phyloP scores from a whole-genome alignment of 2,888 invertebrate species.

The Melieria omissa region DNA sequence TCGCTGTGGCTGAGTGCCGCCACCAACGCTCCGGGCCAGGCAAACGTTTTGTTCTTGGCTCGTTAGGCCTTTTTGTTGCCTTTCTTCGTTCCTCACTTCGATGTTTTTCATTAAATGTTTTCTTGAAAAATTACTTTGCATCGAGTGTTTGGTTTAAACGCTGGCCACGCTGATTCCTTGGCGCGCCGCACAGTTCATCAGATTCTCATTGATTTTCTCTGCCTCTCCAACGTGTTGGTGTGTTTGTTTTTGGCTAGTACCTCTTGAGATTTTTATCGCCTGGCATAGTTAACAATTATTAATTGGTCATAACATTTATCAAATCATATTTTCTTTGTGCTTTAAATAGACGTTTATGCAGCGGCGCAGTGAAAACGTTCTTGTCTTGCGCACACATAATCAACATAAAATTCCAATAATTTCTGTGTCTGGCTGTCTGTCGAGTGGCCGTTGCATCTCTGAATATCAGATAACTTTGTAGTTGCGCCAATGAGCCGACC shows the following conservation, averaged over 20 bases:
- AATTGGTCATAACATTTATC: slow-evolving; percentile 52
- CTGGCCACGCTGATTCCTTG: slow-evolving; percentile 7
- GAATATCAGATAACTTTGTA: slow-evolving; percentile 35
- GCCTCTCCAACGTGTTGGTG: not conserved
- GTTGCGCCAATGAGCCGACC: slow-evolving; percentile 21
- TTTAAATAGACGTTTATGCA: slow-evolving; percentile 1
- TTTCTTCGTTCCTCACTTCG: slow-evolving; percentile 15
- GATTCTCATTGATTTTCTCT: slow-evolving; percentile 7
- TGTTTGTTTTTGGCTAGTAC: slow-evolving; percentile 12
- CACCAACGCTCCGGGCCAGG: slow-evolving; percentile 4
- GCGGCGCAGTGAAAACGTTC: not conserved
- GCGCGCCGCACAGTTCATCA: not conserved
- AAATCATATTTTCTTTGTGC: slow-evolving; percentile 42
- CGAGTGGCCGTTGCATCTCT: not conserved
- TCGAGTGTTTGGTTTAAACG: slow-evolving; percentile 12
- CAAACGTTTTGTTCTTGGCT: not conserved
- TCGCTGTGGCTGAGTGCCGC: not conserved
- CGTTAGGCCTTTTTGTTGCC: slow-evolving; percentile 6
- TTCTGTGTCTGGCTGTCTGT: slow-evolving; percentile 12
- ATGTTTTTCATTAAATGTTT: slow-evolving; percentile 8
- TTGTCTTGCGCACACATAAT: slow-evolving; percentile 15
- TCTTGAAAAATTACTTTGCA: slow-evolving; percentile 29
- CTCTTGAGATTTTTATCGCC: slow-evolving; percentile 32
- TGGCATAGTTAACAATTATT: slow-evolving; percentile 47
- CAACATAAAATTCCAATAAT: slow-evolving; percentile 36